Evolutionary conservation across 2,888 invertebrate genomes (phyloP).

Genomic region (Cynaeus angustus): DNA sequence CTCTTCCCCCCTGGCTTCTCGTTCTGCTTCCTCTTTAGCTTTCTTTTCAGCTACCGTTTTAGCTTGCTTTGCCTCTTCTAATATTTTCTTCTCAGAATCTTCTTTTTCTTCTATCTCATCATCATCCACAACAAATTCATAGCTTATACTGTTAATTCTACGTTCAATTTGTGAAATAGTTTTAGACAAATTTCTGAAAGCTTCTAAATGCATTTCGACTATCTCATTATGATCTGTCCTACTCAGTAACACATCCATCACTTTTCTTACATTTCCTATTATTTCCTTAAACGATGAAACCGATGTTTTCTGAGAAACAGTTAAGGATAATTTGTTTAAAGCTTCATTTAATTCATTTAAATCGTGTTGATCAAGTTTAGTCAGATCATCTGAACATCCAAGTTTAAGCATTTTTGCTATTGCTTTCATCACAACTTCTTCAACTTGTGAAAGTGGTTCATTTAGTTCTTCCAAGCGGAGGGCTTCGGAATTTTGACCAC

Average conservation of each 20-base stretch:
- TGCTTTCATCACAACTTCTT: background rate
- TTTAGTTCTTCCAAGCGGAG: slow-evolving; percentile 18
- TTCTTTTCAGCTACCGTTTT: slow-evolving; percentile 52
- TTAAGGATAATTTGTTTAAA: background rate
- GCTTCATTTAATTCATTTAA: slow-evolving; percentile 1
- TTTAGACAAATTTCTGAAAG: background rate
- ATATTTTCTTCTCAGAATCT: slow-evolving; percentile 15
- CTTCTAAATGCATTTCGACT: background rate
- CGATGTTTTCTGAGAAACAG: background rate
- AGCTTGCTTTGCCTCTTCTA: slow-evolving; percentile 50
- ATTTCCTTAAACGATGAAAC: slow-evolving; percentile 11
- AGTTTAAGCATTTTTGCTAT: slow-evolving; percentile 1
- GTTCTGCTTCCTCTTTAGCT: slow-evolving; percentile 42
- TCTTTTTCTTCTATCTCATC: slow-evolving; percentile 40
- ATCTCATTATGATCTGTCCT: slow-evolving; percentile 8
- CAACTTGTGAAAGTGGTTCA: slow-evolving; percentile 16
- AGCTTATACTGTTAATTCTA: slow-evolving; percentile 14
- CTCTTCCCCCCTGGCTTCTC: slow-evolving; percentile 27
- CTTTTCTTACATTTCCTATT: background rate
- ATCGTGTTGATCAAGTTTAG: slow-evolving; percentile 18
- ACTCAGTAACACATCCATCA: background rate
- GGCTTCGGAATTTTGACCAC: slow-evolving; percentile 22
- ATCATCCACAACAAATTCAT: slow-evolving; percentile 14
- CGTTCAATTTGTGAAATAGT: slow-evolving; percentile 5
- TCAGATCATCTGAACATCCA: slow-evolving; percentile 10